Evolutionary conservation across 2,797 vertebrate genomes (phyloP).

Genomic region (Lepilemur ruficaudatus): DNA sequence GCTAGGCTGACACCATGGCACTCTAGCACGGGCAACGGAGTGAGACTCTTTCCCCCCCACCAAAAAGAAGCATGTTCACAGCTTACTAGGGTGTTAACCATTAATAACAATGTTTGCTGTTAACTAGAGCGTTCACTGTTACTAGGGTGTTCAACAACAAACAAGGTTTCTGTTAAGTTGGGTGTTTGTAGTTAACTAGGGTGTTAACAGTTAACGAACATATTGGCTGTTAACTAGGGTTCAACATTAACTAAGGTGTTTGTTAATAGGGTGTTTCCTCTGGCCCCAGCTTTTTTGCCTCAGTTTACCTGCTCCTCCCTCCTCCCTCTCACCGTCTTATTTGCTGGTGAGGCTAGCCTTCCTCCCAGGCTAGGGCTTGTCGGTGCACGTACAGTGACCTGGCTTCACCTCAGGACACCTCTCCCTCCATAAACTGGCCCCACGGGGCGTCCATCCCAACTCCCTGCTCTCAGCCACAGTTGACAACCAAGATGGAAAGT

Average conservation of each 20-base stretch:
- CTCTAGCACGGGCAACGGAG: too few species aligned
- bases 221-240: background rate
- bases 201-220: background rate
- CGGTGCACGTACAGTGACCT: background rate
- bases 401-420: background rate
- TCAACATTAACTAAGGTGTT: background rate
- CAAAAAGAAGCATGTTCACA: background rate
- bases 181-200: background rate
- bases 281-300: background rate
- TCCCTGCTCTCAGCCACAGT: background rate
- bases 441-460: background rate
- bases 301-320: background rate
- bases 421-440: background rate
- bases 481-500: background rate
- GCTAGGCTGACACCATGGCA: too few species aligned
- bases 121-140: background rate
- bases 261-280: background rate
- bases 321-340: background rate
- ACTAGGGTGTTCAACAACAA: background rate
- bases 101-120: background rate
- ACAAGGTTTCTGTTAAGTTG: background rate
- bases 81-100: background rate
- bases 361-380: background rate
- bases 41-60: too few species aligned
- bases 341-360: background rate